phyloP scores from a whole-genome alignment of 2,888 invertebrate genomes.

The Sesia bembeciformis region DNA sequence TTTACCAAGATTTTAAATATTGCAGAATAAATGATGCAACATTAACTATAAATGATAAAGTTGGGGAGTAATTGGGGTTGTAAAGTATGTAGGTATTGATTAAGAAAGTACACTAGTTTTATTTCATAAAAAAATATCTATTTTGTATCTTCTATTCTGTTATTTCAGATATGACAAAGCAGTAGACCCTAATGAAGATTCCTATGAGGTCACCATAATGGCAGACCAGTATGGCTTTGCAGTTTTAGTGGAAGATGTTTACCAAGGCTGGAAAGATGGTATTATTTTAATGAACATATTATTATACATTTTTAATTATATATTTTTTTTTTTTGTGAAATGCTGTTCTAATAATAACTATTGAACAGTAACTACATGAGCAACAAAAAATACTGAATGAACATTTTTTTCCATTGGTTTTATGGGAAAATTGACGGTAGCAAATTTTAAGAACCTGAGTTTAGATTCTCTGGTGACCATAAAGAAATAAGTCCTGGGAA shows the following conservation, averaged over 20 bases:
- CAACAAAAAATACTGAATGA: neutral
- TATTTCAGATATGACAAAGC: constrained; percentile 78
- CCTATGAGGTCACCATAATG: constrained; percentile 67
- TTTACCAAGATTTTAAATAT: too few relatives aligned
- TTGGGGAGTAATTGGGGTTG: too few relatives aligned
- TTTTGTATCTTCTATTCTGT: too few relatives aligned
- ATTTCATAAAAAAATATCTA: too few relatives aligned
- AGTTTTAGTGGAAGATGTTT: constrained; percentile 82
- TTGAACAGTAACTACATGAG: neutral
- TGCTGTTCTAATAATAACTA: neutral
- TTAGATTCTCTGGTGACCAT: too few relatives aligned
- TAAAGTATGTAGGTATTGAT: too few relatives aligned
- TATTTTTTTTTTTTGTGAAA: constrained; percentile 1
- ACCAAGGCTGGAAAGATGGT: constrained; percentile 76
- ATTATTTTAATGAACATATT: constrained; percentile 8
- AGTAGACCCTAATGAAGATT: constrained; percentile 81
- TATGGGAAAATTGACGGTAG: too few relatives aligned
- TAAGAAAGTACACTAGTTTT: too few relatives aligned
- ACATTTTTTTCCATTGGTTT: neutral
- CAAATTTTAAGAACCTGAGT: too few relatives aligned
- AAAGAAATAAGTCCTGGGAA: too few relatives aligned
- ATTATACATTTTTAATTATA: constrained; percentile 1
- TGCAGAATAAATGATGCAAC: too few relatives aligned
- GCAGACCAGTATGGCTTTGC: constrained; percentile 88
- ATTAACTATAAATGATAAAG: too few relatives aligned